Percentiles rank a stretch among this genome's conserved stretches.
These are phyloP conservation scores for Epinephelus awoara DNA, from an alignment of 2,797 vertebrate species.

Conservation along the genomic window DNA sequence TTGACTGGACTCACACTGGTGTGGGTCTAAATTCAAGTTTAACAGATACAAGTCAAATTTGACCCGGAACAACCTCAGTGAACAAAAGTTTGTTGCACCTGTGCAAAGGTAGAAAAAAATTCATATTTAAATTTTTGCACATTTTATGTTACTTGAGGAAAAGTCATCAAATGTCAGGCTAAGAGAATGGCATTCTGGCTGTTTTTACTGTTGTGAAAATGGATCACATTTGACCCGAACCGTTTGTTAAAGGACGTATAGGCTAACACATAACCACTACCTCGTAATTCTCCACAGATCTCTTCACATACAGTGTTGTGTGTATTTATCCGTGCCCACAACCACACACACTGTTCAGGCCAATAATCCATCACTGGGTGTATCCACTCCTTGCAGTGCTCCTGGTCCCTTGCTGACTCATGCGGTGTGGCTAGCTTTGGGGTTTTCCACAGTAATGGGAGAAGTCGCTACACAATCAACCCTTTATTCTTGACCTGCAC, in stretches of 20 bases:
- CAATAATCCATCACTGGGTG: slow-evolving; percentile 37
- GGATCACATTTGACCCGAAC: too few species aligned
- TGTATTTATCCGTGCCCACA: slow-evolving; percentile 25
- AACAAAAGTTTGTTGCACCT: too few species aligned
- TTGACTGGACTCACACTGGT: too few species aligned
- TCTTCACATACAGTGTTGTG: background rate
- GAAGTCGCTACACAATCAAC: slow-evolving; percentile 73
- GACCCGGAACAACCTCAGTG: too few species aligned
- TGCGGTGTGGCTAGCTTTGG: slow-evolving; percentile 67
- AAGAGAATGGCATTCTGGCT: too few species aligned
- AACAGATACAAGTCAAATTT: too few species aligned
- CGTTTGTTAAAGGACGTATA: background rate
- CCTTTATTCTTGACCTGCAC: slow-evolving; percentile 76
- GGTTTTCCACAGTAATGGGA: slow-evolving; percentile 81
- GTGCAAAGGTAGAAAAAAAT: too few species aligned
- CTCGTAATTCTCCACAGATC: background rate
- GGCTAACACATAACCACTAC: background rate
- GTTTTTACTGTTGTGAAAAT: too few species aligned
- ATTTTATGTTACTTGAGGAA: too few species aligned
- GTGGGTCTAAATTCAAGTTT: too few species aligned
- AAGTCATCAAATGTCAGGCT: too few species aligned
- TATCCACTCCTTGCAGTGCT: slow-evolving; percentile 42
- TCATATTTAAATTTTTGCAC: too few species aligned
- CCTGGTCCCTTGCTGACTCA: slow-evolving; percentile 76
- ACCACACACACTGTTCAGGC: background rate